Evolutionary conservation across 2,113 vertebrate species (phyloP).

Genomic region (Lagenorhynchus albirostris): DNA sequence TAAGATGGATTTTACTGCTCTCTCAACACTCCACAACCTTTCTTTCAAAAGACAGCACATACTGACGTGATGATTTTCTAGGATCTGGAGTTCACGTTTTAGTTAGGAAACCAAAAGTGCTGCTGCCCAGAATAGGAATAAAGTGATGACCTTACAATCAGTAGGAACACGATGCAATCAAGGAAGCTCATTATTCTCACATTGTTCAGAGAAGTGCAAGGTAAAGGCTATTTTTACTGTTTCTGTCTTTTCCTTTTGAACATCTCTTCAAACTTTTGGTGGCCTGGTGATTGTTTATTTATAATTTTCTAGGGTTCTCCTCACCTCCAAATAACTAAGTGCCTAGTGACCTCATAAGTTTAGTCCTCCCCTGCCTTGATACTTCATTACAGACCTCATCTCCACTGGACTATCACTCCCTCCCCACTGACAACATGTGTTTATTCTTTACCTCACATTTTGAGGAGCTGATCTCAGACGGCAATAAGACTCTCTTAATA

Average conservation of each 20-base stretch:
- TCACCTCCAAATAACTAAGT: not conserved
- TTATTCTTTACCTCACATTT: not conserved
- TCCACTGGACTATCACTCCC: not conserved
- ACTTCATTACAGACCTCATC: not conserved
- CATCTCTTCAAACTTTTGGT: not conserved
- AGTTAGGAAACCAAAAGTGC: not conserved
- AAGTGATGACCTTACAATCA: not conserved
- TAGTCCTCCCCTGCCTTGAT: not conserved
- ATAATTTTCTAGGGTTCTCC: not conserved
- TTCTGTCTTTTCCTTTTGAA: not conserved
- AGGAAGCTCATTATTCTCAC: not conserved
- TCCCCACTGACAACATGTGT: not conserved
- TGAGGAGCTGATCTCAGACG: not conserved
- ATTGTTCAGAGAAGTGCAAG: not conserved
- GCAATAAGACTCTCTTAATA: not conserved
- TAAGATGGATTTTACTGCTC: not conserved
- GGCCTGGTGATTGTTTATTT: not conserved
- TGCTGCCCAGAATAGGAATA: not conserved
- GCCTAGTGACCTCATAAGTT: not conserved
- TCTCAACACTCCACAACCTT: not conserved
- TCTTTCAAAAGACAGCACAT: not conserved
- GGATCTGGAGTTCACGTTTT: not conserved
- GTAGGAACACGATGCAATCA: not conserved
- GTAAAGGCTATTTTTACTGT: not conserved
- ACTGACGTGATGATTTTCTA: not conserved